Evolutionary conservation across 2,888 invertebrate species (phyloP), one percentile per base, ranked within the genome.

Genomic region (Tipula helvola): DNA sequence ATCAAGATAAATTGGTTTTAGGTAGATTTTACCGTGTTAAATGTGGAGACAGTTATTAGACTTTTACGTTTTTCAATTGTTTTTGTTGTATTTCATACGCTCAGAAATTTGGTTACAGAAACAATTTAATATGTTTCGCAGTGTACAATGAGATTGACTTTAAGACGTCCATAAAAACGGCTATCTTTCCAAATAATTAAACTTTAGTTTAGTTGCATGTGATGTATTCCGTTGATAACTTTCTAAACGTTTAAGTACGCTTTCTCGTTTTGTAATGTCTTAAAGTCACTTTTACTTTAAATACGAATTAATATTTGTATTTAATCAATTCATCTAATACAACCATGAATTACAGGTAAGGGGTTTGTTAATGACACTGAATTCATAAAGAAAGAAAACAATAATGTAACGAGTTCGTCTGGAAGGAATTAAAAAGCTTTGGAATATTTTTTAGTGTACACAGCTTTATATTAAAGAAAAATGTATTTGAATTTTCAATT

Each of bases 11-110:
- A 71, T 71, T 71, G 71, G 28, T 71, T 71, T 71, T 12, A 71
- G 71, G 71, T 71, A 28, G 28, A 28, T 71, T 71, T 71, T 28
- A 28, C 28, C 28, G 71, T 71, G 71, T 71, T 71, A 71, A 71
- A 71, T 71, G 71, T 71, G 71, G 71, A 71, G 71, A 71, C 71
- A 71, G 71, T 71, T 71, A 71, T 71, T 71, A 71, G 71, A 71
- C 71, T 71, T 71, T 71, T 28, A 71, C 71, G 12, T 71, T 71
- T 71, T 28, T 71, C 71, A 71, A 28, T 71, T 71, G 71, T 71
- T 71, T 71, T 71, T 71, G 28, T 28, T 28, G 71, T 71, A 16
- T 8, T 44, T 44, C 44, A 44, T 16, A 4, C 52, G 52, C 52
- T 57, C 16, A 57, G 16, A 57, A 57, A 57, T 57, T 57, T 16